Percentiles rank a stretch among this genome's conserved stretches.
Conservation (phyloP, 2,888 invertebrate genomes). For the Hipparchia sbordonii region DNA sequence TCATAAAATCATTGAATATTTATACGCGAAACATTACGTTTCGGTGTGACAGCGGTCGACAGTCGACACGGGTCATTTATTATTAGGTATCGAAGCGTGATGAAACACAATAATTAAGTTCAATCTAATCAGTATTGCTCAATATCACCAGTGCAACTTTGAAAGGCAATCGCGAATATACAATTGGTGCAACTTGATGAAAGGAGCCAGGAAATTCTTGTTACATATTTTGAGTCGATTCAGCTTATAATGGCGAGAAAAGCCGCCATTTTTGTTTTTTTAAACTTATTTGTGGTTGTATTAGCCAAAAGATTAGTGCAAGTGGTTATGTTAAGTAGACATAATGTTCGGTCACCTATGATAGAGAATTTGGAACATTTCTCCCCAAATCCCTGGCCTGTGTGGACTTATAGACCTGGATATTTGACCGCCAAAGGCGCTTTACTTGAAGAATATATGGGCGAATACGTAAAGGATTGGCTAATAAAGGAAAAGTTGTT, state of each 20-base stretch:
- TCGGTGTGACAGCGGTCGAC: too few relatives aligned
- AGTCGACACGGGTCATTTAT: conserved; percentile 4
- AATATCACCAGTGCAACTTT: not conserved
- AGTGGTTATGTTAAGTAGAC: conserved; percentile 64
- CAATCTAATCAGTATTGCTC: conserved; percentile 6
- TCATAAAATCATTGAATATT: too few relatives aligned
- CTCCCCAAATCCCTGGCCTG: conserved; percentile 57
- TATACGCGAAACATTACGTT: too few relatives aligned
- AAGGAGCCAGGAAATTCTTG: not conserved
- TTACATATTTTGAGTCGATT: not conserved
- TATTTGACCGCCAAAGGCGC: conserved; percentile 63
- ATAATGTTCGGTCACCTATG: conserved; percentile 63
- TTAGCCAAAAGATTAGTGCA: conserved; percentile 47
- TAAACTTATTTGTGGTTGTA: conserved; percentile 21
- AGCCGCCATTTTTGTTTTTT: conserved; percentile 22
- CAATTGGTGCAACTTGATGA: not conserved
- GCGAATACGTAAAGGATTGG: conserved; percentile 62
- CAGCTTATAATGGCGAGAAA: conserved; percentile 16
- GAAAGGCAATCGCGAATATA: not conserved
- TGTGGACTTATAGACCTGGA: conserved; percentile 53
- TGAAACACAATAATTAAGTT: conserved; percentile 5
- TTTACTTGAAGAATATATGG: conserved; percentile 62
- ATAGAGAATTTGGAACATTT: conserved; percentile 47
- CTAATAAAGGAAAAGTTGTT: conserved; percentile 52
- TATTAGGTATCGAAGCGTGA: conserved; percentile 11